Conservation (phyloP, 2,888 invertebrate species). For the Polietes domitor region DNA sequence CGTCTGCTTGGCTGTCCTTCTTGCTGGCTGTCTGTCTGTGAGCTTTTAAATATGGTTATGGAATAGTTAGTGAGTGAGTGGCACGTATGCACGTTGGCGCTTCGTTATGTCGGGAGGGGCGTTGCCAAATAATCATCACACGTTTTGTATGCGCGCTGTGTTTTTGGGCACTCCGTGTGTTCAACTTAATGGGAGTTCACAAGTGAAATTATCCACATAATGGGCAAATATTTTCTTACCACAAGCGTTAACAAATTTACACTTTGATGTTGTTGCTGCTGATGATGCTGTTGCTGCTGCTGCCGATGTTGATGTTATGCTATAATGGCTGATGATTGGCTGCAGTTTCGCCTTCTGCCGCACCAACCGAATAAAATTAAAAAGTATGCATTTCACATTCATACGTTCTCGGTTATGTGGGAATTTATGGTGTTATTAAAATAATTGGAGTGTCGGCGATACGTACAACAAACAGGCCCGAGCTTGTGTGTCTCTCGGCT, state of each 20-base stretch:
- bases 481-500: background rate
- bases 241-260: constrained; percentile 69
- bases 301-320: constrained; percentile 37
- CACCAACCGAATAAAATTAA: constrained; percentile 38
- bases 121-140: constrained; percentile 79
- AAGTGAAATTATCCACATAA: constrained; percentile 70
- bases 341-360: constrained; percentile 43
- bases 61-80: constrained; percentile 30
- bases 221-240: constrained; percentile 68
- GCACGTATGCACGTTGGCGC: constrained; percentile 65
- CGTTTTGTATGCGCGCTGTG: constrained; percentile 75
- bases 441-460: constrained; percentile 55
- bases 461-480: background rate
- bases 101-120: constrained; percentile 72
- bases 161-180: constrained; percentile 66
- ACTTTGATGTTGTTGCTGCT: constrained; percentile 60
- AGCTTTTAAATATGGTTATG: constrained; percentile 27
- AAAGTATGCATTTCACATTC: constrained; percentile 34
- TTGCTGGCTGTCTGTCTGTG: constrained; percentile 1
- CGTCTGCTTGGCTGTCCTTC: background rate
- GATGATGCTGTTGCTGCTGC: background rate
- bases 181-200: constrained; percentile 66
- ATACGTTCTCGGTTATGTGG: constrained; percentile 46
- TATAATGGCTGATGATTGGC: constrained; percentile 64
- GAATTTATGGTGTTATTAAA: constrained; percentile 64